Conservation (phyloP, 2,113 vertebrate species). For the Elanoides forficatus region DNA sequence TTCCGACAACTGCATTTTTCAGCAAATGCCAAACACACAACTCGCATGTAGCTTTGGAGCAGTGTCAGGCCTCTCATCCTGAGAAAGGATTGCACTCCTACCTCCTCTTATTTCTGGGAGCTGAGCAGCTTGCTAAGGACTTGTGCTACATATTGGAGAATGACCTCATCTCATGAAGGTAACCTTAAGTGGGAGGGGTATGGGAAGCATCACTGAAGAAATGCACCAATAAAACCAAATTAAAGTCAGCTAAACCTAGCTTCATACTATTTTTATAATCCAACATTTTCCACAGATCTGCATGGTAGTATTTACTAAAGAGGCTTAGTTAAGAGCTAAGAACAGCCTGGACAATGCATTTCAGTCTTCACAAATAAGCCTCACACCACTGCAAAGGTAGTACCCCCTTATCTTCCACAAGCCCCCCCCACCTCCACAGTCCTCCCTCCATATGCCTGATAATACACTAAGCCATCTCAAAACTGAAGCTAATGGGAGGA, state of each 20-base stretch:
- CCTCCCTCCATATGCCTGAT: too few relatives aligned
- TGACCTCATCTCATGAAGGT: not conserved
- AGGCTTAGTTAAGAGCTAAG: not conserved
- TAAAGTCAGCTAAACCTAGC: not conserved
- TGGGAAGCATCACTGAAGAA: not conserved
- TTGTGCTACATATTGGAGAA: not conserved
- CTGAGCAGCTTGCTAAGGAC: not conserved
- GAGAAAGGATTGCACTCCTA: not conserved
- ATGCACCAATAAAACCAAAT: not conserved
- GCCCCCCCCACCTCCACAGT: accelerated
- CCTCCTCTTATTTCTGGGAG: not conserved
- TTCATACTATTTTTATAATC: not conserved
- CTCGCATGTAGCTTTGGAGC: not conserved
- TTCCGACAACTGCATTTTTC: not conserved
- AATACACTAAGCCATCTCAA: not conserved
- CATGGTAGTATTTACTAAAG: not conserved
- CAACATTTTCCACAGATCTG: not conserved
- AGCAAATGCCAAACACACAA: not conserved
- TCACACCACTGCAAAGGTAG: not conserved
- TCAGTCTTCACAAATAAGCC: not conserved
- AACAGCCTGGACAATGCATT: not conserved
- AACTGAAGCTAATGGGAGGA: not conserved
- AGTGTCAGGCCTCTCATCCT: not conserved
- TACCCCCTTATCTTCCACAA: not conserved
- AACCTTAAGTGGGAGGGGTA: not conserved